Evolutionary conservation across 2,888 invertebrate species (phyloP).

Genomic region (Idaea biselata): DNA sequence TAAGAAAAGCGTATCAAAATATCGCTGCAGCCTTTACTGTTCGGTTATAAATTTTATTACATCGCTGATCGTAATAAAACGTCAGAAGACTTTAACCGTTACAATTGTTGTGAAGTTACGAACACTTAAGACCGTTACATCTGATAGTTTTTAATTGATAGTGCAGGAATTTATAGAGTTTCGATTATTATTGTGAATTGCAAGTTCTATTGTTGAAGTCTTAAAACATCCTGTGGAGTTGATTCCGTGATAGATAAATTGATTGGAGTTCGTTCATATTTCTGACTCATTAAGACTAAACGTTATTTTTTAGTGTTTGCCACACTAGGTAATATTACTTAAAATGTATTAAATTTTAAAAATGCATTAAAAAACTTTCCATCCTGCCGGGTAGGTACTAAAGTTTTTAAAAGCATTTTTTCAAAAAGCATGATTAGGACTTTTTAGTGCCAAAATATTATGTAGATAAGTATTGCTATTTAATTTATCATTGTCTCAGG

Average conservation of each 20-base stretch:
- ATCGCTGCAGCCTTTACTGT: not conserved
- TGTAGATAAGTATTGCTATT: no score
- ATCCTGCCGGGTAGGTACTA: no score
- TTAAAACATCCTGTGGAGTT: slow-evolving; percentile 11
- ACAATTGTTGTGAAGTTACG: slow-evolving; percentile 18
- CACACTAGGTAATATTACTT: no score
- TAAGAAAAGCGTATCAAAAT: not conserved
- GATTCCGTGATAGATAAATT: not conserved
- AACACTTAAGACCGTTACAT: slow-evolving; percentile 27
- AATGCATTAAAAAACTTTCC: no score
- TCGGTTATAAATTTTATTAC: not conserved
- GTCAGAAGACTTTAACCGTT: slow-evolving; percentile 37
- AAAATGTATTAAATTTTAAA: no score
- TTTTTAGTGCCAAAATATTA: no score
- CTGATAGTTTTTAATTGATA: slow-evolving; percentile 43
- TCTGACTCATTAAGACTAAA: no score
- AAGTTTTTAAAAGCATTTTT: no score
- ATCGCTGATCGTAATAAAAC: slow-evolving; percentile 26
- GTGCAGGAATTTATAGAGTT: slow-evolving; percentile 33
- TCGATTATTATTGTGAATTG: slow-evolving; percentile 24
- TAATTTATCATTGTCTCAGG: no score
- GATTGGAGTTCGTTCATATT: no score
- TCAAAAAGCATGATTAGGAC: no score
- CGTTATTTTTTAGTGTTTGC: no score
- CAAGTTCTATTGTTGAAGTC: slow-evolving; percentile 25